Evolutionary conservation across 2,113 vertebrate genomes (phyloP).

Genomic region (Antechinus stuartii): DNA sequence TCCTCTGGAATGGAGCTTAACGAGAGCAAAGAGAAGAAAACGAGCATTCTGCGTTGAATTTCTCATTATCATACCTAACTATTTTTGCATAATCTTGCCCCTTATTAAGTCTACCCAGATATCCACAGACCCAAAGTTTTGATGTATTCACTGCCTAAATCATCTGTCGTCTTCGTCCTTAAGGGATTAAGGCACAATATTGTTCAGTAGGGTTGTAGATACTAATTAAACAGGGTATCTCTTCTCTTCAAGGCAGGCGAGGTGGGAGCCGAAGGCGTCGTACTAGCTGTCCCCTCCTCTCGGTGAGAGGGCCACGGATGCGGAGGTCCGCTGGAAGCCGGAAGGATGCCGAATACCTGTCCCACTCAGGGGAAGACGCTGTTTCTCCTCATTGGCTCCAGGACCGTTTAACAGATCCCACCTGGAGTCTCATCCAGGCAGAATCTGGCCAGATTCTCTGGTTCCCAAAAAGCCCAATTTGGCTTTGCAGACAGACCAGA

Average conservation of each 20-base stretch:
- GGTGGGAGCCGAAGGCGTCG: neutral
- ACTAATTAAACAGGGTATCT: conserved; percentile 56
- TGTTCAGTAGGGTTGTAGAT: conserved; percentile 48
- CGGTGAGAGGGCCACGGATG: neutral
- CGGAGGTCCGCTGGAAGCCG: neutral
- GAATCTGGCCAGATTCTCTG: neutral
- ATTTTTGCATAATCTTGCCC: conserved; percentile 74
- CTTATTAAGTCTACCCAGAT: conserved; percentile 75
- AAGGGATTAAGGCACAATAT: conserved; percentile 72
- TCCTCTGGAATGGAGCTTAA: conserved; percentile 60
- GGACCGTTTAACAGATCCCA: neutral
- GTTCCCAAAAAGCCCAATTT: neutral
- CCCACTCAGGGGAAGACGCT: neutral
- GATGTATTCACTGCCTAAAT: conserved; percentile 75
- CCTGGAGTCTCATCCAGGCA: neutral
- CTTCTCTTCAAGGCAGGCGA: conserved; percentile 41
- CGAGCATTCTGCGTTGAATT: conserved; percentile 29
- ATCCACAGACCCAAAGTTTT: conserved; percentile 68
- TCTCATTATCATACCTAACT: conserved; percentile 58
- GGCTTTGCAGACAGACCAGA: neutral
- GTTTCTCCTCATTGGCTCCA: rapidly evolving
- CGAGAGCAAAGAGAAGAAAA: conserved; percentile 48
- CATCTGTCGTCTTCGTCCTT: conserved; percentile 70
- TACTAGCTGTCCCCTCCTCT: neutral
- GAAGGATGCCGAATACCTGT: neutral